Evolutionary conservation across 2,797 vertebrate genomes (phyloP), one percentile per base, ranked within the genome.

Genomic region (Triplophysa yarkandensis): DNA sequence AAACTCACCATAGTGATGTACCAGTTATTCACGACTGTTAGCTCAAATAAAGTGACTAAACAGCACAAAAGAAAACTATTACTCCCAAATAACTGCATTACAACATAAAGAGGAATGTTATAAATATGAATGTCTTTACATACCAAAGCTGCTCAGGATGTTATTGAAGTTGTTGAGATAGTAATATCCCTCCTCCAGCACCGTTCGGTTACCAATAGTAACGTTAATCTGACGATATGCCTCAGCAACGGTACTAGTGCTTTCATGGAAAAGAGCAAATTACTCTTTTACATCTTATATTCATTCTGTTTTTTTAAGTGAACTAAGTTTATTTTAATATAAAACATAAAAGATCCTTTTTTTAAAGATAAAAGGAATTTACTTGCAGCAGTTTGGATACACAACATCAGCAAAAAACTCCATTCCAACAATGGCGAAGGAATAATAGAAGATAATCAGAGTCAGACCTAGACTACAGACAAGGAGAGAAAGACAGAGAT

Each of bases 151-250:
- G 90, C 94, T 97, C 77, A 99, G 90, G 76, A 99, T 94, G 89
- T 99, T 95, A 91, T 99, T 94, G 0, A 99, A 99, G 85, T 98
- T 99, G 84, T 98, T 98, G 83, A 99, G 95, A 91, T 98, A 98
- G 83, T 98, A 99, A 86, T 98, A 98, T 28, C 98, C 98, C 66
- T 96, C 95, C 14, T 95, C 93, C 84, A 95, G 83, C 14, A 93
- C 79, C 0, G 97, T 98, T 88, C 76, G 92, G 85, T 98, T 98
- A 82, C 93, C 95, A 36, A 90, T 25, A 0, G 95, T 96, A 82
- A 84, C 80, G 50, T 95, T 98, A 76, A 91, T 83, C 88, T 89
- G 94, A 77, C 92, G 94, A 87, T 98, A 98, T 52, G 95, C 91
- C 7, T 95, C 94, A 0, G 96, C 95, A 0, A 98, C 98, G 0